Percentiles rank a stretch among this genome's conserved stretches.
These are phyloP conservation scores for Uropetala carovei DNA, from an alignment of 2,888 invertebrate species.

Conservation along the genomic window DNA sequence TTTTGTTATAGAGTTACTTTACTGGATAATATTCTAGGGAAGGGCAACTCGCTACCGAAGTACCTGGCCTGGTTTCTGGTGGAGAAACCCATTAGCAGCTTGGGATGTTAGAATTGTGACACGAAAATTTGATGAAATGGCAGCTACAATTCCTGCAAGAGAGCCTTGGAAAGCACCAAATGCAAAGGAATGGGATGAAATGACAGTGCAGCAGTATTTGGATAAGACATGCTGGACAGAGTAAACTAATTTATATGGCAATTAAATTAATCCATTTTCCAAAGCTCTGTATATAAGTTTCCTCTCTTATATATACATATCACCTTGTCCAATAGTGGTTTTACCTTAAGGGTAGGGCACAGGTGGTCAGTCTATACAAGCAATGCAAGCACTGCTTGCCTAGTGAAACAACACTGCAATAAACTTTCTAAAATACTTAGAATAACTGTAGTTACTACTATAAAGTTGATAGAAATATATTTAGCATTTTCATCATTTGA, in stretches of 20 bases:
- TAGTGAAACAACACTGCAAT: too few relatives aligned
- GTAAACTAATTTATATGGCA: slow-evolving; percentile 68
- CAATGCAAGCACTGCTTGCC: too few relatives aligned
- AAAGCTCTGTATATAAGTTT: not conserved
- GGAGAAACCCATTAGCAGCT: slow-evolving; percentile 67
- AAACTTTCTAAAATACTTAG: too few relatives aligned
- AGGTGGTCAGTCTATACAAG: too few relatives aligned
- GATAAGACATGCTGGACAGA: slow-evolving; percentile 71
- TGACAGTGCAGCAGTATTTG: slow-evolving; percentile 72
- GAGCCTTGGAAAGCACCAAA: slow-evolving; percentile 72
- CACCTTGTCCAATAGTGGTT: too few relatives aligned
- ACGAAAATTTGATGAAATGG: slow-evolving; percentile 72
- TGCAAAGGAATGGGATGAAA: slow-evolving; percentile 72
- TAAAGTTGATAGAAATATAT: too few relatives aligned
- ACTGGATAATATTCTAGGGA: slow-evolving; percentile 45
- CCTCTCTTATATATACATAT: too few relatives aligned
- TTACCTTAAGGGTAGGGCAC: too few relatives aligned
- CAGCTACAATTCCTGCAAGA: slow-evolving; percentile 71
- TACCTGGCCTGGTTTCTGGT: slow-evolving; percentile 66
- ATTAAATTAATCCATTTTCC: slow-evolving; percentile 31
- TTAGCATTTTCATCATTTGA: too few relatives aligned
- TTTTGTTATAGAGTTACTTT: too few relatives aligned
- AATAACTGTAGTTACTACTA: too few relatives aligned
- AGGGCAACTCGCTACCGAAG: slow-evolving; percentile 9
- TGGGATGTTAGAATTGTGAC: slow-evolving; percentile 67